Conservation (phyloP, 1,140 invertebrate genomes). For the Drosophila arawakana region DNA sequence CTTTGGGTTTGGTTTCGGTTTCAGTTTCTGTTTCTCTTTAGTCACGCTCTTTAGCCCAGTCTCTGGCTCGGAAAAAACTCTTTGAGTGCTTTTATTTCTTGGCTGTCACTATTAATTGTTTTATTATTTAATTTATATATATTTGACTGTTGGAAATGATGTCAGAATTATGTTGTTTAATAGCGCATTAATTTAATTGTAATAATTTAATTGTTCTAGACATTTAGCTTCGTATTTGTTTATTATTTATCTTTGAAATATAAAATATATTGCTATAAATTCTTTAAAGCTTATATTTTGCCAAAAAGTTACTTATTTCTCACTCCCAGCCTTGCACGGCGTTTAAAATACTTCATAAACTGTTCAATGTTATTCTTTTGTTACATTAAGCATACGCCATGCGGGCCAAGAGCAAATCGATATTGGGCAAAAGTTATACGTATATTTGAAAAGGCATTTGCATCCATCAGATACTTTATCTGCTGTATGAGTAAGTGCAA, state of each 20-base stretch:
- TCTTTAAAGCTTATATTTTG: no score
- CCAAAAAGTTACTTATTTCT: no score
- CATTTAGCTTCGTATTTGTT: no score
- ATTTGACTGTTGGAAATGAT: conserved; percentile 1
- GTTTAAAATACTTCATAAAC: not conserved
- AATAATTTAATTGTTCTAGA: no score
- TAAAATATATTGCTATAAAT: no score
- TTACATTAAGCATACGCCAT: conserved; percentile 27
- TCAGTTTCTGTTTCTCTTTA: conserved; percentile 24
- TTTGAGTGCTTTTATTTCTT: conserved; percentile 18
- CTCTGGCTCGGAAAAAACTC: conserved; percentile 2
- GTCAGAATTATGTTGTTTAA: not conserved
- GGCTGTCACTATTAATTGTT: conserved; percentile 31
- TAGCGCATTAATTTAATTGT: no score
- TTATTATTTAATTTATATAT: not conserved
- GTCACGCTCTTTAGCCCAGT: conserved; percentile 25
- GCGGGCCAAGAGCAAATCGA: conserved; percentile 13
- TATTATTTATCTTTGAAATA: no score
- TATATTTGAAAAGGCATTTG: conserved; percentile 1
- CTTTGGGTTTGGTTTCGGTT: conserved; percentile 12
- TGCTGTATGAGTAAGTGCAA: conserved; percentile 24
- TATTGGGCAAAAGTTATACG: conserved; percentile 15
- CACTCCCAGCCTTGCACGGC: no score
- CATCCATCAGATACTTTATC: conserved; percentile 52
- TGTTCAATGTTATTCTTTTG: not conserved